Evolutionary conservation across 2,888 invertebrate genomes (phyloP).

Genomic region (Aphodius granarius): DNA sequence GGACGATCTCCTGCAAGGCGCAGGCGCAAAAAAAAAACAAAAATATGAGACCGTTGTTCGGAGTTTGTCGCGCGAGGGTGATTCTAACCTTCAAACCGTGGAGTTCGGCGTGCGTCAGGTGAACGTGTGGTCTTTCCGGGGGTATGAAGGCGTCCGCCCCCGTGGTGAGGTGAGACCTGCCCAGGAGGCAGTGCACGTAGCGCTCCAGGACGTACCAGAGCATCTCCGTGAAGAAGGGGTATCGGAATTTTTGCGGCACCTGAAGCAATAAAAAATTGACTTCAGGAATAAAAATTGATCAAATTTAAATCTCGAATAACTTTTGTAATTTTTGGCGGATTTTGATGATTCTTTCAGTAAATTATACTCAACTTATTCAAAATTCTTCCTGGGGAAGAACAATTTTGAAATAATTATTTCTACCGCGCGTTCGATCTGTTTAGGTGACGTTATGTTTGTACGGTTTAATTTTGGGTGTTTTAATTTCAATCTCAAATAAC

Average conservation of each 20-base stretch:
- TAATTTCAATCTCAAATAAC: no score
- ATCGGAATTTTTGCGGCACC: constrained; percentile 96
- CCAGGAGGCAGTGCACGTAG: constrained; percentile 85
- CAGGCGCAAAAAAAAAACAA: constrained; percentile 26
- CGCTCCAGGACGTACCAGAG: constrained; percentile 96
- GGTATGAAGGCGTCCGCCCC: constrained; percentile 49
- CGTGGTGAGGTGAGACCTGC: constrained; percentile 73
- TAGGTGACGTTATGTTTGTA: no score
- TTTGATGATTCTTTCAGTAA: no score
- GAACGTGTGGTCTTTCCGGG: constrained; percentile 64
- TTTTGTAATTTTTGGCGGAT: no score
- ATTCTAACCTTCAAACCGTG: constrained; percentile 70
- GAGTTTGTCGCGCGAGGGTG: no score
- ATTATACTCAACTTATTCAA: no score
- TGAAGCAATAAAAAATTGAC: constrained; percentile 46
- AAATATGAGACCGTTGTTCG: background rate
- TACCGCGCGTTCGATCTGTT: no score
- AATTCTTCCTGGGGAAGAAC: no score
- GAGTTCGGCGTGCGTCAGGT: constrained; percentile 78
- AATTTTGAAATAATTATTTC: no score
- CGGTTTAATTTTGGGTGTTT: no score
- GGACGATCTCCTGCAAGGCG: constrained; percentile 72
- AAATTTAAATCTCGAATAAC: no score
- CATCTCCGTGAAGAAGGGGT: constrained; percentile 98
- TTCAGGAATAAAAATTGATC: background rate